Conservation (phyloP, 2,113 vertebrate genomes). For the Lanius collurio region DNA sequence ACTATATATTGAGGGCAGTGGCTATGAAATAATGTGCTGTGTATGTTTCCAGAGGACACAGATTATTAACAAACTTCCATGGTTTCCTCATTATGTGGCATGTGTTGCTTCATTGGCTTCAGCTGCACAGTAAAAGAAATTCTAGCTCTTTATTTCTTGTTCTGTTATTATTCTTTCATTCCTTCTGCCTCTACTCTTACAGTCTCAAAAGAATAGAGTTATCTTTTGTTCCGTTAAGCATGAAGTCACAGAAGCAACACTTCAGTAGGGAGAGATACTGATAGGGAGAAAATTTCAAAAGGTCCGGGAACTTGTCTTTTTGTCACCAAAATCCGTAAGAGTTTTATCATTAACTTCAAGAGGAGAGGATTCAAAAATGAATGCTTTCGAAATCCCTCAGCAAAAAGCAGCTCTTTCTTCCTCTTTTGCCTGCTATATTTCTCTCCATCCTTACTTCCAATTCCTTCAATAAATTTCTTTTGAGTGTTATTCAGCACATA, state of each 20-base stretch:
- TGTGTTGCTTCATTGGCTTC: not conserved
- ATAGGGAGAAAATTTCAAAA: conserved; percentile 21
- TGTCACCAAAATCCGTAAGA: not conserved
- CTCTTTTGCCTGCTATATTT: not conserved
- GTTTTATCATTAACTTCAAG: conserved; percentile 14
- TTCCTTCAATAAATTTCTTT: not conserved
- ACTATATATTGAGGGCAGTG: not conserved
- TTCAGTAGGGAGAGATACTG: not conserved
- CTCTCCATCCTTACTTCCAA: not conserved
- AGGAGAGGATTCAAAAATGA: not conserved
- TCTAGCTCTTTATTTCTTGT: not conserved
- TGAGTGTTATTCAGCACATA: not conserved
- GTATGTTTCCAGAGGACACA: not conserved
- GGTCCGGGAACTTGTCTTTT: not conserved
- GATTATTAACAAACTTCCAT: not conserved
- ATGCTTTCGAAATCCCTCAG: not conserved
- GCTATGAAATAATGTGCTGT: not conserved
- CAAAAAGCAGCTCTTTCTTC: not conserved
- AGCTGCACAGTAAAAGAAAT: not conserved
- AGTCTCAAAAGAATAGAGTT: not conserved
- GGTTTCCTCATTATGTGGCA: not conserved
- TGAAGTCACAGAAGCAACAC: not conserved
- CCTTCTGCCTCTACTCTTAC: not conserved
- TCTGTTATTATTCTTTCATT: conserved; percentile 9
- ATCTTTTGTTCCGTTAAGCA: conserved; percentile 39